phyloP scores from a whole-genome alignment of 2,888 invertebrate genomes.

The Callinectes sapidus region DNA sequence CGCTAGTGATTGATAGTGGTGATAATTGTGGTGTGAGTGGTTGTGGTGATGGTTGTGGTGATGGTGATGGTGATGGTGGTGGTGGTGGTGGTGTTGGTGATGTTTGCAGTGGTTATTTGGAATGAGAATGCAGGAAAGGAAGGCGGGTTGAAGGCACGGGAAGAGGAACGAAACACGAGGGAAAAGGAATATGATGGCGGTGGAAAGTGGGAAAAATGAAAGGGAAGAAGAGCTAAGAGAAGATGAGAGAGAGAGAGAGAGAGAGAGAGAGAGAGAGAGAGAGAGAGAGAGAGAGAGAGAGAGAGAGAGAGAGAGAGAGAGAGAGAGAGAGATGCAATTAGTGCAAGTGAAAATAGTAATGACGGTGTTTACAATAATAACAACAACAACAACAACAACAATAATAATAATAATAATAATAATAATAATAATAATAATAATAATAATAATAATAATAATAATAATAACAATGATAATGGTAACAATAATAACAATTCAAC shows the following conservation, averaged over 20 bases:
- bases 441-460: neutral
- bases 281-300: neutral
- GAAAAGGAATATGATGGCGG: neutral
- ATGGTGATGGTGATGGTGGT: no score
- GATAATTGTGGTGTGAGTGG: neutral
- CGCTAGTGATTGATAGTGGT: neutral
- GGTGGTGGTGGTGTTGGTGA: neutral
- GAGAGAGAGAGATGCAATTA: conserved; percentile 4
- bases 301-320: conserved; percentile 1
- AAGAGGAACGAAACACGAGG: neutral
- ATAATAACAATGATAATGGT: neutral
- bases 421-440: neutral
- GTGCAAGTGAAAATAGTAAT: no score
- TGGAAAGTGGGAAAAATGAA: no score
- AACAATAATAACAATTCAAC: neutral
- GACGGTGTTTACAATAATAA: no score
- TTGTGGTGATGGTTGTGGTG: neutral
- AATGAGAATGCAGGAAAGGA: neutral
- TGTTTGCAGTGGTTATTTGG: neutral
- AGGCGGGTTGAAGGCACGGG: neutral
- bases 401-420: neutral
- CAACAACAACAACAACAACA: no score
- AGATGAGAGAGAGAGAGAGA: neutral
- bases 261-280: neutral
- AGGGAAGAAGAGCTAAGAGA: neutral